Percentiles rank a stretch among this genome's conserved stretches.
phyloP scores from a whole-genome alignment of 2,888 invertebrate species.

The Drosophila vallismaia region DNA sequence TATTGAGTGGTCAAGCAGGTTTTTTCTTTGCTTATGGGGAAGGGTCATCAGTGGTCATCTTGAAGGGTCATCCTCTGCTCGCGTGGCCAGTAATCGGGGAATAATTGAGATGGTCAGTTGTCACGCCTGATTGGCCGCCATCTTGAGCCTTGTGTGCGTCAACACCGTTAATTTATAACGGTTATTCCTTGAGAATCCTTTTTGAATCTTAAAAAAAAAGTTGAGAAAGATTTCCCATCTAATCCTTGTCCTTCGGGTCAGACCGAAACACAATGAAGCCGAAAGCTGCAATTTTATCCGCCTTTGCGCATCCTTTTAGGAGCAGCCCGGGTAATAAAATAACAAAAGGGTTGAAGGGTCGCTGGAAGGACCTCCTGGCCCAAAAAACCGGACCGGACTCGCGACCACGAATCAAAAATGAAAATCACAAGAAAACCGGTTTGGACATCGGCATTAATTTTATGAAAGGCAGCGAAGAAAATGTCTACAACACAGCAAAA shows the following conservation, averaged over 20 bases:
- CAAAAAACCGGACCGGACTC: constrained; percentile 74
- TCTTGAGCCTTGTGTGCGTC: constrained; percentile 11
- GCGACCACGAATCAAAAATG: constrained; percentile 63
- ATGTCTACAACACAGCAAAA: constrained; percentile 47
- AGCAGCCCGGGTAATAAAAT: constrained; percentile 22
- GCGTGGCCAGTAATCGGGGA: constrained; percentile 51
- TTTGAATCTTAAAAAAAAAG: constrained; percentile 29
- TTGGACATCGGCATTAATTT: constrained; percentile 76
- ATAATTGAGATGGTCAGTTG: constrained; percentile 52
- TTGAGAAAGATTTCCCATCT: constrained; percentile 67
- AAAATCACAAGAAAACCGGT: constrained; percentile 72
- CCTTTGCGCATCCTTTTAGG: constrained; percentile 60
- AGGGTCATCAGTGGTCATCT: constrained; percentile 42
- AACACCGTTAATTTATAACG: constrained; percentile 60
- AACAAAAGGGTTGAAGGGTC: constrained; percentile 75
- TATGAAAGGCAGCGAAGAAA: constrained; percentile 70
- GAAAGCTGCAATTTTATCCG: constrained; percentile 72
- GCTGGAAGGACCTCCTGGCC: constrained; percentile 52
- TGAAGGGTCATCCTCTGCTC: constrained; percentile 46
- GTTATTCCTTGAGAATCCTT: constrained; percentile 53
- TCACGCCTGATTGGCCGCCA: constrained; percentile 20
- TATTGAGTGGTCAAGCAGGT: constrained; percentile 68
- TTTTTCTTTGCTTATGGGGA: constrained; percentile 27
- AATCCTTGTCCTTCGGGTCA: constrained; percentile 44
- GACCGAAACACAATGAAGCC: constrained; percentile 36